phyloP scores from a whole-genome alignment of 2,888 invertebrate genomes.

The Dicyrtoma fusca region DNA sequence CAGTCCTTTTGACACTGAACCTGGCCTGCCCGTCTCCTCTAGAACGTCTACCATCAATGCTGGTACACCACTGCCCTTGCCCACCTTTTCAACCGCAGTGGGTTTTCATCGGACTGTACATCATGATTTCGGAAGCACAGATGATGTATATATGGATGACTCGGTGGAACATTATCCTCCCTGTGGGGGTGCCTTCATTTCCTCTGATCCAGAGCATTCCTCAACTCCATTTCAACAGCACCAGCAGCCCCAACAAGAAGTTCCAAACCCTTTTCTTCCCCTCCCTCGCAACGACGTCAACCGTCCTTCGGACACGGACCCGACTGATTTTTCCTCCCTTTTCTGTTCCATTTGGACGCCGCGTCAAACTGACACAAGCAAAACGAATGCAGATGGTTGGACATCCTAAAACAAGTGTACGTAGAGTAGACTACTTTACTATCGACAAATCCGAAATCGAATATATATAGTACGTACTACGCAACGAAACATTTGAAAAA shows the following conservation, averaged over 20 bases:
- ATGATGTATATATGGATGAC: slow-evolving; percentile 28
- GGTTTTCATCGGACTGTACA: not conserved
- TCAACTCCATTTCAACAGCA: slow-evolving; percentile 8
- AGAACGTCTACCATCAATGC: slow-evolving; percentile 20
- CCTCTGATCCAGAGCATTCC: slow-evolving; percentile 20
- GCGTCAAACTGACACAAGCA: slow-evolving; percentile 26
- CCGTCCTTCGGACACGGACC: slow-evolving; percentile 35
- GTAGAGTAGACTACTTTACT: not conserved
- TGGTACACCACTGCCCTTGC: not conserved
- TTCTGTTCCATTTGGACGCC: slow-evolving; percentile 56
- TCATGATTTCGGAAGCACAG: not conserved
- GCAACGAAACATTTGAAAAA: too few species aligned
- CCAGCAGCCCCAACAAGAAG: slow-evolving; percentile 30
- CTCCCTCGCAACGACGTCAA: slow-evolving; percentile 36
- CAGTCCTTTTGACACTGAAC: slow-evolving; percentile 28
- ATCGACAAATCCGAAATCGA: slow-evolving; percentile 2
- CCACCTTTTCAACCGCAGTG: not conserved
- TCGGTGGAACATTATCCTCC: slow-evolving; percentile 8
- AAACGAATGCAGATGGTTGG: slow-evolving; percentile 36
- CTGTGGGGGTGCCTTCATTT: slow-evolving; percentile 7
- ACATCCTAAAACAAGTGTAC: slow-evolving; percentile 1
- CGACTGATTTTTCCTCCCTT: slow-evolving; percentile 43
- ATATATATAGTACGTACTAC: not conserved
- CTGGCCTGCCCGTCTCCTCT: slow-evolving; percentile 34
- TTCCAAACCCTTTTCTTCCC: slow-evolving; percentile 29